Evolutionary conservation across 1,140 invertebrate genomes (phyloP).

Genomic region (Pseudomyrmex cubaensis): DNA sequence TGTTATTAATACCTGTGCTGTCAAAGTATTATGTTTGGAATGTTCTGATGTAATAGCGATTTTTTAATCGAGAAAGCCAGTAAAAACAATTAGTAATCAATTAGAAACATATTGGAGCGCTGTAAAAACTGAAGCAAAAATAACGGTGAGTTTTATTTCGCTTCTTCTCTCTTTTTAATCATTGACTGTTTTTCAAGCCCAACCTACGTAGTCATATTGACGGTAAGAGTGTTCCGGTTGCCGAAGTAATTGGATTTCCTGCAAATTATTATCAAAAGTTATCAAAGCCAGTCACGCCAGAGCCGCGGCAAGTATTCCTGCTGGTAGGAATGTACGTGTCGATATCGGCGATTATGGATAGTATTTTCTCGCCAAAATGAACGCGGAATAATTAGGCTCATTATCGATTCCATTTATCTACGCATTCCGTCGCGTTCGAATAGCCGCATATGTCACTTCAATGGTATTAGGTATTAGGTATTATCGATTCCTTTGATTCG

Average conservation of each 20-base stretch:
- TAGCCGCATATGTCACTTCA: neutral
- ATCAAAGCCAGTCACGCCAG: constrained; percentile 50
- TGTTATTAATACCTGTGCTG: neutral
- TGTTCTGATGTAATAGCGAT: neutral
- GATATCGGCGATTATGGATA: constrained; percentile 45
- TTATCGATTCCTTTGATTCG: constrained; percentile 24
- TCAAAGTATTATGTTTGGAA: neutral
- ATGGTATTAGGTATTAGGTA: neutral
- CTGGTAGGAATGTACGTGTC: constrained; percentile 35
- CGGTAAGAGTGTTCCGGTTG: neutral
- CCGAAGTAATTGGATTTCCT: constrained; percentile 63
- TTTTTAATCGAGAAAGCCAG: neutral
- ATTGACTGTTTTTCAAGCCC: neutral
- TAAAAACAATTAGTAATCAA: neutral
- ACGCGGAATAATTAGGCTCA: constrained; percentile 55
- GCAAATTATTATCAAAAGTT: constrained; percentile 55
- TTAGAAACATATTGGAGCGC: neutral
- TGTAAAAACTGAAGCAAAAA: constrained; percentile 3
- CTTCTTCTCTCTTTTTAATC: neutral
- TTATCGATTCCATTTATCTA: constrained; percentile 50
- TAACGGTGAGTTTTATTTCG: neutral
- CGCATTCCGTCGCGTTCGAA: neutral
- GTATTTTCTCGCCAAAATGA: constrained; percentile 50
- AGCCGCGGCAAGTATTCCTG: constrained; percentile 15
- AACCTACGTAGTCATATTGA: neutral